Base-by-base conservation (phyloP, 2,797 vertebrate species). In the Phylloscopus collybita region DNA sequence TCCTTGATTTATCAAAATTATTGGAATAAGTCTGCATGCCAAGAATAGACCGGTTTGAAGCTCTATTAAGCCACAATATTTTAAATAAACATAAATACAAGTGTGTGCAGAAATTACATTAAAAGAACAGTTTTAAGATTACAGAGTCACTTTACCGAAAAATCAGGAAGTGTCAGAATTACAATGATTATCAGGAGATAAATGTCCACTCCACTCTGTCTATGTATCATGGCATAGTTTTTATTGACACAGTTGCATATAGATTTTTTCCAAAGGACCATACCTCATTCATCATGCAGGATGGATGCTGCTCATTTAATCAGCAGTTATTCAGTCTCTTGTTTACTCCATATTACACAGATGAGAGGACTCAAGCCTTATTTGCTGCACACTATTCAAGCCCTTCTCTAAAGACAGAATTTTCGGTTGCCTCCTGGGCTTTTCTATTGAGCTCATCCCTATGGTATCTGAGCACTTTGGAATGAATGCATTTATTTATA, bases 261-360 rank as follows among this genome's bases (percentile, higher is more conserved):
- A 80, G 91, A 73, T 89, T 83, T 88, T 93, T 94, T 71, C 62
- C 40, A 42, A 72, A 93, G 45, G 27, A 65, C 27, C 34, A 13
- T 79, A 59, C 49, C 42, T 70, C 70, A 73, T 94, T 95, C 83
- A 87, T 80, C 50, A 79, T 6, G 4, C 49, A 93, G 76, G 80
- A 90, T 7, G n/a, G 71, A 88, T 85, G 71, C 50, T 92, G n/a
- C 67, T 95, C 71, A 54, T 44, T 95, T 96, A 89, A 94, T 95
- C 93, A 96, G 78, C 90, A 92, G 89, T 93, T 94, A 93, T 96
- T 96, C 82, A 76, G 54, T 38, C 83, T 90, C 67, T 80, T 91
- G 53, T 95, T 96, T 95, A 91, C 73, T 92, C 76, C 66, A 45
- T 53, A 85, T 82, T 88, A 79, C 74, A 79, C 3, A 92, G 78